phyloP scores from a whole-genome alignment of 2,797 vertebrate genomes.

The Channallabes apus region DNA sequence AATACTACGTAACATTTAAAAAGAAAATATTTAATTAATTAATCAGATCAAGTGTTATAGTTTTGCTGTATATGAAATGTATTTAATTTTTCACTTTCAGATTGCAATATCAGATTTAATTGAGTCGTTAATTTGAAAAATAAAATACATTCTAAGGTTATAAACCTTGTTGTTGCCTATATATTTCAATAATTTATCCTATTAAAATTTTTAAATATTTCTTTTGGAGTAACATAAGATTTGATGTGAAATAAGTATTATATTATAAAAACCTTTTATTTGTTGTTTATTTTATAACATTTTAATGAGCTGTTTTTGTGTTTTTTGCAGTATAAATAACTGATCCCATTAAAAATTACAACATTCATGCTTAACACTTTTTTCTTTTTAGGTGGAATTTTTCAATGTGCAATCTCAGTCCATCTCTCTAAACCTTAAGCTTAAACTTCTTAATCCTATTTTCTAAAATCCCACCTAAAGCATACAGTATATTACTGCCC shows the following conservation, averaged over 20 bases:
- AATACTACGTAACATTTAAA: neutral
- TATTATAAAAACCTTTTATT: neutral
- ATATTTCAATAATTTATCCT: neutral
- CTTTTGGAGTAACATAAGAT: neutral
- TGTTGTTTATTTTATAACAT: too few species aligned
- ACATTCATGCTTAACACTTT: neutral
- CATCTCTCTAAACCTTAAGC: neutral
- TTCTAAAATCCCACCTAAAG: neutral
- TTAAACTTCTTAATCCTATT: neutral
- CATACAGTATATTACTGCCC: neutral
- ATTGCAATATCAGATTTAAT: neutral
- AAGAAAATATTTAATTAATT: neutral
- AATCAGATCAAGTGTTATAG: neutral
- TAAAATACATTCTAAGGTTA: neutral
- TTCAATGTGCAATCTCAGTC: neutral
- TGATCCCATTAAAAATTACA: neutral
- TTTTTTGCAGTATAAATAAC: too few species aligned
- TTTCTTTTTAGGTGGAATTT: neutral
- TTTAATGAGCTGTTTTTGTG: too few species aligned
- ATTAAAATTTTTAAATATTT: neutral
- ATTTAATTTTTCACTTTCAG: neutral
- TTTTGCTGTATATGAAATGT: neutral
- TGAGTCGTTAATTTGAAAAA: neutral
- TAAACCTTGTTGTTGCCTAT: neutral
- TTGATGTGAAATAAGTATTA: neutral